These are phyloP conservation scores for Drosophila helvetica DNA, from an alignment of 2,888 invertebrate genomes.

Conservation along the genomic window DNA sequence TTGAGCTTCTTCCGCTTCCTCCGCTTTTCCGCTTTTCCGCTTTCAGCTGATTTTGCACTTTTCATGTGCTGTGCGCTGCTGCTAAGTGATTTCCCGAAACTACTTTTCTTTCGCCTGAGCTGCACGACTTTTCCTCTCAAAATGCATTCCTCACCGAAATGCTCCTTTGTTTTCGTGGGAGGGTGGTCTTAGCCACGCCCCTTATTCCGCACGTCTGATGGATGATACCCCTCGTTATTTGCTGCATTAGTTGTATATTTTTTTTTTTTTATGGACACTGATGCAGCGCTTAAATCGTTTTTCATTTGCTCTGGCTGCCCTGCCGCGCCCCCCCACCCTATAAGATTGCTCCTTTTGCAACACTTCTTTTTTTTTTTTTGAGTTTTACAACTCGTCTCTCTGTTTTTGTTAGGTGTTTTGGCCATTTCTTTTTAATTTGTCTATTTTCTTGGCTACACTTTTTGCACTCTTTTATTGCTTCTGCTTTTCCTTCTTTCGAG, in stretches of 20 bases:
- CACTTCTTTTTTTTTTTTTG: no score
- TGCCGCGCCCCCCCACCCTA: no score
- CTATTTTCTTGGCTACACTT: not conserved
- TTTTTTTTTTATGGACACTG: slow-evolving; percentile 48
- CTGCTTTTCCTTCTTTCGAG: not conserved
- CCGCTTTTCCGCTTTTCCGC: not conserved
- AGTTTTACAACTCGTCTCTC: slow-evolving; percentile 1
- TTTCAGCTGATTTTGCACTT: slow-evolving; percentile 59
- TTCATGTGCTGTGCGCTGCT: slow-evolving; percentile 46
- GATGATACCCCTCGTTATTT: slow-evolving; percentile 30
- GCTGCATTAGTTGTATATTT: slow-evolving; percentile 16
- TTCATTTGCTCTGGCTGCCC: slow-evolving; percentile 19
- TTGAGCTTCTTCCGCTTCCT: slow-evolving; percentile 12
- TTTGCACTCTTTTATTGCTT: not conserved
- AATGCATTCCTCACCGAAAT: slow-evolving; percentile 1
- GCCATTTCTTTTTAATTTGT: slow-evolving; percentile 12
- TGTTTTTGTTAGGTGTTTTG: not conserved
- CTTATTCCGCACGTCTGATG: slow-evolving; percentile 46
- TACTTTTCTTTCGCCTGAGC: slow-evolving; percentile 27
- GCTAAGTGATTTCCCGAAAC: slow-evolving; percentile 55
- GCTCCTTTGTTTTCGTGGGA: not conserved
- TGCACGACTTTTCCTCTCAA: not conserved
- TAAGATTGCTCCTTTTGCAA: slow-evolving; percentile 5
- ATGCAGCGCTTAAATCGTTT: slow-evolving; percentile 56
- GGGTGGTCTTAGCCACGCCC: not conserved